A percentile compares a stretch with the other conserved stretches of the same genome.
These are phyloP conservation scores for Hiodon tergisus DNA, from an alignment of 2,113 vertebrate genomes.

Conservation along the genomic window DNA sequence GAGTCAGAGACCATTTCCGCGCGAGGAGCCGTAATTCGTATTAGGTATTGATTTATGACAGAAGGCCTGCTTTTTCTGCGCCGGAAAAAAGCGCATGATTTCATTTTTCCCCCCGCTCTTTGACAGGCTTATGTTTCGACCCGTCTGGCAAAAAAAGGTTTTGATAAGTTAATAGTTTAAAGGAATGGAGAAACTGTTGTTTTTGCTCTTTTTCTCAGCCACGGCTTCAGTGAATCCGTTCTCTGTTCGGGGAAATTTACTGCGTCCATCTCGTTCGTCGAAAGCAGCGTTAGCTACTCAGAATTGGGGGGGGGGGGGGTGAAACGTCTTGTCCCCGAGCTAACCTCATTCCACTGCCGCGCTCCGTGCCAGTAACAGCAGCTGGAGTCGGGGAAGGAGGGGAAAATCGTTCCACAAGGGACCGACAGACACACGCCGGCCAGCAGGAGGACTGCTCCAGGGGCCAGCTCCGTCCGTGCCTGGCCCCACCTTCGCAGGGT, in stretches of 20 bases:
- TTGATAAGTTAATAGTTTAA: not conserved
- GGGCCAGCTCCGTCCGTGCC: not conserved
- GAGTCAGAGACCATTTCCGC: not conserved
- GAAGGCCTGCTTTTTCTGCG: not conserved
- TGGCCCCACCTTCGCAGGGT: not conserved
- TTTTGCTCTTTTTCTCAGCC: too few species aligned
- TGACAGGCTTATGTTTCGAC: not conserved
- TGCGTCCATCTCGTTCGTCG: constrained; percentile 1
- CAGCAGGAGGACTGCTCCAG: not conserved
- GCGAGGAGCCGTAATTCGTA: not conserved
- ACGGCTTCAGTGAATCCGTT: too few species aligned
- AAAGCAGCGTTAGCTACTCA: constrained; percentile 10
- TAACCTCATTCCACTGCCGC: constrained; percentile 10
- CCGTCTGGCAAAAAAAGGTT: not conserved
- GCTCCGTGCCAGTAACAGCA: constrained; percentile 7
- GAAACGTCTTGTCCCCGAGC: not conserved
- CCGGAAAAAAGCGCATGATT: not conserved
- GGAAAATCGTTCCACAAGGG: not conserved
- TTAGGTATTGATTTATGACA: not conserved
- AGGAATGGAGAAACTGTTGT: too few species aligned
- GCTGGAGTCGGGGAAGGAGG: not conserved
- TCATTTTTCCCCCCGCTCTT: not conserved
- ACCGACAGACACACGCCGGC: not conserved
- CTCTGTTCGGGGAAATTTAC: not conserved
- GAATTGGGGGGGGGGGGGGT: not conserved